phyloP scores from a whole-genome alignment of 92 coral and sea anemone species.

The Epizoanthus ramosus region DNA sequence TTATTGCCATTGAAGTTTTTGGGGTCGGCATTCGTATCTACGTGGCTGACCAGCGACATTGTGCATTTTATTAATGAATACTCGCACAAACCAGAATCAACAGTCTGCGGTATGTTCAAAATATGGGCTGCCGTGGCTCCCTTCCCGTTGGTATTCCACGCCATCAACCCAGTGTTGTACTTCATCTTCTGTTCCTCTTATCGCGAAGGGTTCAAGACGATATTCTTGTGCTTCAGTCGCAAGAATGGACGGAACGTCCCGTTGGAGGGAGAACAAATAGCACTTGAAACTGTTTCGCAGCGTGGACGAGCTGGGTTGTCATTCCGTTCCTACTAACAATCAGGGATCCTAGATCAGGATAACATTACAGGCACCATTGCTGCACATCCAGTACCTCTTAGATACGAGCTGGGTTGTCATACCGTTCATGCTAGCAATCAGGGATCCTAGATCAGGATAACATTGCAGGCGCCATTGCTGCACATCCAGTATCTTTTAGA shows the following conservation, averaged over 20 bases:
- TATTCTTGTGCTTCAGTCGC: neutral
- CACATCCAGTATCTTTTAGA: no score
- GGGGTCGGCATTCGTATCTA: slow-evolving; percentile 8
- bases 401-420: no score
- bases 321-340: no score
- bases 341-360: no score
- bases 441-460: no score
- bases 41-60: slow-evolving; percentile 23
- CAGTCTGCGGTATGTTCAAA: slow-evolving; percentile 4
- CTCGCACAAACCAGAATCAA: slow-evolving; percentile 2
- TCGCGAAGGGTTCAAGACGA: slow-evolving; percentile 22
- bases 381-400: no score
- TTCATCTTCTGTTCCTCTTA: slow-evolving; percentile 35
- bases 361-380: no score
- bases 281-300: slow-evolving; percentile 16
- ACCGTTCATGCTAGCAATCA: no score
- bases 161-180: slow-evolving; percentile 24
- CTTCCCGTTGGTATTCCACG: slow-evolving; percentile 27
- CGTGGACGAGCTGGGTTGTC: slow-evolving; percentile 6
- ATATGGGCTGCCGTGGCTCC: slow-evolving; percentile 35
- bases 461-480: no score
- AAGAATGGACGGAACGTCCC: neutral
- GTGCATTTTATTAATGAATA: slow-evolving; percentile 6
- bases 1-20: no score
- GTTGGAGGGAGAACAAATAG: neutral